Base-by-base conservation (phyloP, 2,888 invertebrate species). In the Phrixothrix hirtus region DNA sequence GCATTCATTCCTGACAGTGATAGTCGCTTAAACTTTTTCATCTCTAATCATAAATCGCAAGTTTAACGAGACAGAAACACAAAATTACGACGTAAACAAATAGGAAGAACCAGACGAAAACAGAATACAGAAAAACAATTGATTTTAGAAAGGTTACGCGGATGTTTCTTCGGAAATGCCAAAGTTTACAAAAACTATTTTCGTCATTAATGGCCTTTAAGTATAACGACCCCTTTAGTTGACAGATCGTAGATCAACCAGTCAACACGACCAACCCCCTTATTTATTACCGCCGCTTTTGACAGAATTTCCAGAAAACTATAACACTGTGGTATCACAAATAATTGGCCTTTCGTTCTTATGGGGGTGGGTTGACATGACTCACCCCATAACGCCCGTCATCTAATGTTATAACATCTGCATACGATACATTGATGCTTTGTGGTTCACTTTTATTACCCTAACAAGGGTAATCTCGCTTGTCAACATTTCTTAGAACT, bases 361-460 rank as follows among this genome's bases (percentile, higher is more conserved):
- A 52, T 46, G 46, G 41, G 52, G 52, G 52, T 45, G 45, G n/a
- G 39, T 25, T 52, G 41, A 52, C 46, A 31, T 52, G 52, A 52
- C 46, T 52, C 52, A 52, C 42, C 21, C 21, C 21, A 21, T 7
- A 21, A 7, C 21, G 21, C 4, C 21, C 7, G 21, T 21, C 21
- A 21, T 21, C 3, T 7, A 21, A 21, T 7, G 21, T 21, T 21
- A 21, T 21, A 7, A 21, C 21, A 21, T 21, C 21, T 21, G 21
- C 21, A 21, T 21, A 21, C 21, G 21, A 21, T 21, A 21, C 21
- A 21, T 21, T 21, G 3, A 21, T 21, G n/a, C n/a, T 21, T 21
- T 3, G 21, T 3, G 21, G 21, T 7, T 21, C 21, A 21, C 21
- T 21, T 21, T 21, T 21, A 21, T 21, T 21, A 7, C 21, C 21